Conservation (phyloP, 2,797 vertebrate species). For the Scolopax rusticola region DNA sequence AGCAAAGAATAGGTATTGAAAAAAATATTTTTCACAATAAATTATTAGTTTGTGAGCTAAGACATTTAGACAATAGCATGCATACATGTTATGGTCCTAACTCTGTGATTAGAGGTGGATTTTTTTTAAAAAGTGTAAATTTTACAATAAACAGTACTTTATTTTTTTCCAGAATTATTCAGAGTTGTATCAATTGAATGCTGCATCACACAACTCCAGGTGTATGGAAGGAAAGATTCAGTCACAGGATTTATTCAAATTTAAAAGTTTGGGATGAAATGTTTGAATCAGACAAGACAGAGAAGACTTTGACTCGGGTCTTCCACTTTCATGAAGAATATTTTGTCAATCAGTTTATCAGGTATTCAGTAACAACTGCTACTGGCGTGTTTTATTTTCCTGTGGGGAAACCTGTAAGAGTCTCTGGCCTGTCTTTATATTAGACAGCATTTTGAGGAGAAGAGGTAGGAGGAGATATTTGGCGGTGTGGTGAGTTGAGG, state of each 20-base stretch:
- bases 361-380: background rate
- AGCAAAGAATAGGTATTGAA: background rate
- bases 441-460: background rate
- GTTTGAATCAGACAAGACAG: background rate
- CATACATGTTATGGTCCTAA: background rate
- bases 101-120: background rate
- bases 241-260: background rate
- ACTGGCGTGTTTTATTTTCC: background rate
- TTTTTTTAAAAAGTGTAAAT: background rate
- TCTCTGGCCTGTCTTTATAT: background rate
- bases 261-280: background rate
- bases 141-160: accelerated
- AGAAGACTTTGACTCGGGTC: background rate
- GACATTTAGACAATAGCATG: background rate
- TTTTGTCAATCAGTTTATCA: background rate
- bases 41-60: background rate
- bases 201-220: background rate
- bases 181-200: background rate
- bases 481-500: background rate
- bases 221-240: background rate
- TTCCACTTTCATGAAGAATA: background rate
- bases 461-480: background rate
- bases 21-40: background rate
- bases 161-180: background rate
- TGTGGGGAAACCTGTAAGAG: background rate